Conservation (phyloP, 2,888 invertebrate species). For the Cistogaster globosa region DNA sequence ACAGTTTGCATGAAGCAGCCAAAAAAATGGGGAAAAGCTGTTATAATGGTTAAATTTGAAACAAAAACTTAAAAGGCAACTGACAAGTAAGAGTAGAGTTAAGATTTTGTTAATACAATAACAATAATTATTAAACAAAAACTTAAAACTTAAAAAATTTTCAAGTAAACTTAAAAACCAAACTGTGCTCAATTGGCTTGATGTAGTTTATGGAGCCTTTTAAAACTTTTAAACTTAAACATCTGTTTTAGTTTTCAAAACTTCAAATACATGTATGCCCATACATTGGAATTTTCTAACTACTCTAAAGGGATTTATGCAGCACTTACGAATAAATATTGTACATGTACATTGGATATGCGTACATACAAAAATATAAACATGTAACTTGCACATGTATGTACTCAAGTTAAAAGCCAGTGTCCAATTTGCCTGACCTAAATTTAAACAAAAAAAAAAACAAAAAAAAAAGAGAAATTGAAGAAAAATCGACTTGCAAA, state of each 20-base stretch:
- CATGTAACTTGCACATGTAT: neutral
- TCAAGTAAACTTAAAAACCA: neutral
- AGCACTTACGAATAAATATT: slow-evolving; percentile 46
- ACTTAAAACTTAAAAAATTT: neutral
- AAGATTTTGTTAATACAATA: slow-evolving; percentile 21
- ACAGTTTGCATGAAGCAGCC: slow-evolving; percentile 26
- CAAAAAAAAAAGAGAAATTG: neutral
- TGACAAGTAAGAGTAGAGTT: neutral
- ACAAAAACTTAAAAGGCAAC: slow-evolving; percentile 1
- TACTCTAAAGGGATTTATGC: slow-evolving; percentile 58
- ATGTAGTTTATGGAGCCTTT: slow-evolving; percentile 17
- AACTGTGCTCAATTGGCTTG: neutral
- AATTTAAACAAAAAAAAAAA: slow-evolving; percentile 30
- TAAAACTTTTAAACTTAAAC: slow-evolving; percentile 40
- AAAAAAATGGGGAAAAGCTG: slow-evolving; percentile 42
- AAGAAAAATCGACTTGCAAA: slow-evolving; percentile 39
- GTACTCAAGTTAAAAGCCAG: slow-evolving; percentile 51
- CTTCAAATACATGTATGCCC: neutral
- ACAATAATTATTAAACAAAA: slow-evolving; percentile 26
- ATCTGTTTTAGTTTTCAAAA: slow-evolving; percentile 40
- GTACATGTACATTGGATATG: slow-evolving; percentile 6
- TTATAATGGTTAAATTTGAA: neutral
- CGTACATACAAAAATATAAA: neutral
- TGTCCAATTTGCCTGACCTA: slow-evolving; percentile 60
- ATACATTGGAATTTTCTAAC: slow-evolving; percentile 16